Evolutionary conservation across 2,888 invertebrate genomes (phyloP), one percentile per base, ranked within the genome.

Genomic region (Protophormia terraenovae): DNA sequence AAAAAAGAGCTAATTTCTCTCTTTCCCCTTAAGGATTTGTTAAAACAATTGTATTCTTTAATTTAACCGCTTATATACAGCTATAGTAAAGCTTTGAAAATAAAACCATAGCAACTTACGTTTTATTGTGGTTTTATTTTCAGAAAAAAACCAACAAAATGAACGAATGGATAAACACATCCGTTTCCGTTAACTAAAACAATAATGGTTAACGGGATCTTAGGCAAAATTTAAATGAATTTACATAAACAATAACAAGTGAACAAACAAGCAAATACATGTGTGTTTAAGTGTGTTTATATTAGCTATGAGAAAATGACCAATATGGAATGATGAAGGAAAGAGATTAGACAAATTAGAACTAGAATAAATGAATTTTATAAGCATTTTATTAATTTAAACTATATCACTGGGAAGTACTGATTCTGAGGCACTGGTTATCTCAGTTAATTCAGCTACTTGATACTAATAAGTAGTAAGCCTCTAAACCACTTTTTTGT

Each of bases 151-250:
- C 41, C n/a, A n/a, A n/a, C n/a, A n/a, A n/a, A n/a, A n/a, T n/a
- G n/a, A n/a, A n/a, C n/a, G n/a, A n/a, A n/a, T n/a, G n/a, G n/a
- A n/a, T n/a, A 76, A 53, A 58, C 66, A 80, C 84, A 76, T 80
- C 84, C 84, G 84, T 50, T 84, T 84, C 84, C 84, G 76, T 60
- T 71, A 60, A 80, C 77, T 73, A 75, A 67, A 66, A 50, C 60
- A 73, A 50, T 24, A 78, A 76, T 80, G 72, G 84, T 38, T 80
- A 22, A 62, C 69, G 32, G 69, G 50, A 60, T 62, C 19, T 35
- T 50, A 55, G 41, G 45, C 55, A 77, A 22, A n/a, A 8, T 58
- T 41, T 58, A 77, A 77, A 58, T 14, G 45, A 32, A 45, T 47
- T 41, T 27, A 38, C 64, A 27, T 35, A 50, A 50, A 64, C 64